These are phyloP conservation scores for Trissonchulus latispiculum DNA, from an alignment of 2,888 invertebrate genomes.

Conservation along the genomic window DNA sequence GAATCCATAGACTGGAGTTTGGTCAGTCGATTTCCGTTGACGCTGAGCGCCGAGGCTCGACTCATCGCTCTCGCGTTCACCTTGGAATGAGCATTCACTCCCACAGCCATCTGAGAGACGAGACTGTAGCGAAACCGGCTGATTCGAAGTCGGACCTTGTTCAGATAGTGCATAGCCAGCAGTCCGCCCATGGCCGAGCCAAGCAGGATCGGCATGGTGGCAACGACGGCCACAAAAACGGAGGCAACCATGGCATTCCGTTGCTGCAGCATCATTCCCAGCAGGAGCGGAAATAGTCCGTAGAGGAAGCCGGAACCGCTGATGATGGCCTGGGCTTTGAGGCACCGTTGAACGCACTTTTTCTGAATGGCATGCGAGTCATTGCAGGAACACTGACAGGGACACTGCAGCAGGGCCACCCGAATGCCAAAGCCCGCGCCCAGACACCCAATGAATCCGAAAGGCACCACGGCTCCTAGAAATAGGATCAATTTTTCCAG, in stretches of 20 bases:
- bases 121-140: slow-evolving; percentile 7
- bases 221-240: slow-evolving; percentile 16
- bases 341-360: slow-evolving; percentile 1
- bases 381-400: slow-evolving; percentile 12
- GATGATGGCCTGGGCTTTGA: slow-evolving; percentile 8
- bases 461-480: slow-evolving; percentile 8
- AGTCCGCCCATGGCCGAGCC: slow-evolving; percentile 17
- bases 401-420: slow-evolving; percentile 15
- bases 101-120: slow-evolving; percentile 2
- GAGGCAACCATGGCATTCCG: slow-evolving; percentile 9
- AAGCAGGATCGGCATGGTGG: slow-evolving; percentile 15
- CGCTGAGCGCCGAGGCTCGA: too few relatives aligned
- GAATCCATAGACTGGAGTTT: too few relatives aligned
- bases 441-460: slow-evolving; percentile 7
- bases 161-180: slow-evolving; percentile 13
- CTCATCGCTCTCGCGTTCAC: too few relatives aligned
- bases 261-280: slow-evolving; percentile 18
- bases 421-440: slow-evolving; percentile 15
- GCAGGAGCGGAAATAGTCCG: slow-evolving; percentile 11
- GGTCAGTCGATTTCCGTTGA: too few relatives aligned
- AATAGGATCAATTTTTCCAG: slow-evolving; percentile 8
- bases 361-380: slow-evolving; percentile 6
- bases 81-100: neutral
- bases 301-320: slow-evolving; percentile 11
- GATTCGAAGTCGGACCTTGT: slow-evolving; percentile 6